These are phyloP conservation scores for Belonocnema kinseyi DNA, from an alignment of 1,140 invertebrate species.

Conservation along the genomic window DNA sequence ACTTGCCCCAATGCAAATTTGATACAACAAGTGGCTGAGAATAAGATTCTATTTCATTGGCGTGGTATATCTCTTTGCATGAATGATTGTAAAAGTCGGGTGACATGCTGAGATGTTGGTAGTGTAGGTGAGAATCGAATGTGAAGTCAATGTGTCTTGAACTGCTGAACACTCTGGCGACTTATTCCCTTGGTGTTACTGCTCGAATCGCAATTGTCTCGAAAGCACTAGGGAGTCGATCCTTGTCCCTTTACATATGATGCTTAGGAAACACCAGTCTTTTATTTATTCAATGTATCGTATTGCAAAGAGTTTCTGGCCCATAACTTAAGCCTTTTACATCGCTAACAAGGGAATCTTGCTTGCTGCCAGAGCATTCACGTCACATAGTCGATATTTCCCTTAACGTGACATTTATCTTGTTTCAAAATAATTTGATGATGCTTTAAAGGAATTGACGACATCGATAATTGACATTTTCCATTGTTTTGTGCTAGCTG, in stretches of 20 bases:
- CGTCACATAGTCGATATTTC: constrained; percentile 13
- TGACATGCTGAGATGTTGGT: background rate
- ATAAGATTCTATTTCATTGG: too few relatives aligned
- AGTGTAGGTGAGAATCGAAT: too few relatives aligned
- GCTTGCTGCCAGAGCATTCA: constrained; percentile 11
- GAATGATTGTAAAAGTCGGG: background rate
- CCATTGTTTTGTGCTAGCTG: constrained; percentile 12
- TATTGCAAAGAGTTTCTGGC: constrained; percentile 1
- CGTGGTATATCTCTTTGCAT: background rate
- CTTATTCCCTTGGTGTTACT: background rate
- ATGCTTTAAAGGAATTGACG: constrained; percentile 15
- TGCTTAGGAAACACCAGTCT: background rate
- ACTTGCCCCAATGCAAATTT: background rate
- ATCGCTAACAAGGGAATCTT: constrained; percentile 1
- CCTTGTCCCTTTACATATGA: too few relatives aligned
- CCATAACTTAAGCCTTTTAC: background rate
- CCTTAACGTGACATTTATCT: constrained; percentile 19
- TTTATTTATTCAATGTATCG: constrained; percentile 20
- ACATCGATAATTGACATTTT: constrained; percentile 22
- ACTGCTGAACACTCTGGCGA: too few relatives aligned
- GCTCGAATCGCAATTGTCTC: background rate
- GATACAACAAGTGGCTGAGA: background rate
- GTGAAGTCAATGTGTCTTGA: too few relatives aligned
- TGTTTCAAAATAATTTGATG: constrained; percentile 27
- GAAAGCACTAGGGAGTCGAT: too few relatives aligned